Percentiles rank a stretch among this genome's conserved stretches.
Conservation (phyloP, 2,113 vertebrate genomes). For the Urocitellus parryii region DNA sequence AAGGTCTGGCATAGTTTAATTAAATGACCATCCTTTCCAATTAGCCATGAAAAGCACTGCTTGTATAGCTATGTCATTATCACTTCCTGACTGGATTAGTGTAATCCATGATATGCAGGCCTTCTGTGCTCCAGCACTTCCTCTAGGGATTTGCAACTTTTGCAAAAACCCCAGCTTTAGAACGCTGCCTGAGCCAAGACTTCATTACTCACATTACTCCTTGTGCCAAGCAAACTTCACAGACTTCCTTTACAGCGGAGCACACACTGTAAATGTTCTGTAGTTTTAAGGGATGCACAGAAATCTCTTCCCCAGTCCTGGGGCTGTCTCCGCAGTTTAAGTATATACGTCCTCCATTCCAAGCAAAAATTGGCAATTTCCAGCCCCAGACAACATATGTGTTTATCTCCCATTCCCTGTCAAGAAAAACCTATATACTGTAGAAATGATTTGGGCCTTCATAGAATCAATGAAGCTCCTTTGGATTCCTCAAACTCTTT, state of each 20-base stretch:
- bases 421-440: not conserved
- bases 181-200: conserved; percentile 83
- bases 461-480: not conserved
- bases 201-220: conserved; percentile 79
- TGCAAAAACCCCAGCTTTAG: conserved; percentile 81
- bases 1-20: not conserved
- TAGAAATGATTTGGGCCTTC: conserved; percentile 5
- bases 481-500: not conserved
- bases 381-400: not conserved
- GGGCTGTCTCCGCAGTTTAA: conserved; percentile 35
- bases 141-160: conserved; percentile 83
- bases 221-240: conserved; percentile 74
- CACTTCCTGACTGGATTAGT: conserved; percentile 85
- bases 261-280: conserved; percentile 58
- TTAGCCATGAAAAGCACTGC: conserved; percentile 79
- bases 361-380: conserved; percentile 36
- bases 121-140: conserved; percentile 79
- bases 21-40: conserved; percentile 77
- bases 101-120: conserved; percentile 82
- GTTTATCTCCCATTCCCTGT: conserved; percentile 2
- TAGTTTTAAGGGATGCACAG: conserved; percentile 64
- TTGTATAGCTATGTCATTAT: conserved; percentile 79
- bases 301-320: conserved; percentile 58
- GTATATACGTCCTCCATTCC: not conserved
- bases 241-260: conserved; percentile 74